phyloP scores from a whole-genome alignment of 2,113 vertebrate genomes.

The Sebastes fasciatus region DNA sequence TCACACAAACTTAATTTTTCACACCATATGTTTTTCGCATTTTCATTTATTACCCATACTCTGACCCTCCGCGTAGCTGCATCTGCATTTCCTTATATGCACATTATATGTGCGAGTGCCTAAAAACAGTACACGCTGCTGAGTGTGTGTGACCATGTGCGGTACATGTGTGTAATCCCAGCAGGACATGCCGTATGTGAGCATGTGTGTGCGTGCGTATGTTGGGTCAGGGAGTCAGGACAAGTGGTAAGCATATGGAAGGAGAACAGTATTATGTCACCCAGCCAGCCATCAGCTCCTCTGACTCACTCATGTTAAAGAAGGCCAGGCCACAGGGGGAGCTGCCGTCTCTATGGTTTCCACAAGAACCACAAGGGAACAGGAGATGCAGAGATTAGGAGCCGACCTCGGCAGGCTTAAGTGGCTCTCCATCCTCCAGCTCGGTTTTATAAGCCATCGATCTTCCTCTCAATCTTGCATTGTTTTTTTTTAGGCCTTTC shows the following conservation, averaged over 20 bases:
- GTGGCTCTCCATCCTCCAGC: conserved; percentile 49
- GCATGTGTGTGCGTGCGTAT: conserved; percentile 17
- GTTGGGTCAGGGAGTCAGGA: conserved; percentile 55
- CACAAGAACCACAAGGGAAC: conserved; percentile 59
- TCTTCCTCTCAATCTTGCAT: conserved; percentile 22
- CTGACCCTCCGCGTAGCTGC: background rate
- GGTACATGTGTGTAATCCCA: background rate
- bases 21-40: conserved; percentile 52
- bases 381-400: conserved; percentile 72
- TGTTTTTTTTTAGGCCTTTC: conserved; percentile 31
- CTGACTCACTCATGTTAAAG: conserved; percentile 77
- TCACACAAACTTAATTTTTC: conserved; percentile 36
- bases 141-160: background rate
- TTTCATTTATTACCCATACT: background rate
- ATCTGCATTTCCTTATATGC: conserved; percentile 22
- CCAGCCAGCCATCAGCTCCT: conserved; percentile 62
- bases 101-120: background rate
- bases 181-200: conserved; percentile 5
- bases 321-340: conserved; percentile 75
- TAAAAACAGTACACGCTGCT: conserved; percentile 1
- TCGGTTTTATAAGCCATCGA: conserved; percentile 56
- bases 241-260: conserved; percentile 71
- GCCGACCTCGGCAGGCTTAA: conserved; percentile 55
- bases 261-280: conserved; percentile 71
- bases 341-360: conserved; percentile 82